Percentiles rank a stretch among this genome's conserved stretches.
Conservation (phyloP, 1,140 invertebrate genomes). For the Zaprionus vittiger region DNA sequence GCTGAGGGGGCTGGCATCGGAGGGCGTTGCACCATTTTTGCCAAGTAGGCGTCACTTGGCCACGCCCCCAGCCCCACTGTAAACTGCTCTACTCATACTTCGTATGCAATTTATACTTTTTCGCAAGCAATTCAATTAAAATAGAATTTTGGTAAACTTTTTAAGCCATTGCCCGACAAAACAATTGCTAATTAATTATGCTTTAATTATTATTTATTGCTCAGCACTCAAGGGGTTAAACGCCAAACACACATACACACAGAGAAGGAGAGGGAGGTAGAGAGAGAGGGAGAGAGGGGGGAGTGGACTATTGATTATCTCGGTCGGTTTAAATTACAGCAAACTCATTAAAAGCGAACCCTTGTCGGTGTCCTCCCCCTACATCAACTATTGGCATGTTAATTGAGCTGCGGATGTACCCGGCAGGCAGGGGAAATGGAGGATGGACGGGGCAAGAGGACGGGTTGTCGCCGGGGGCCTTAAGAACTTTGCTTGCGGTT, state of each 20-base stretch:
- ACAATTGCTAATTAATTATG: conserved; percentile 23
- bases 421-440: not conserved
- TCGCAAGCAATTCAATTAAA: not conserved
- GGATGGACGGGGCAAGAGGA: not conserved
- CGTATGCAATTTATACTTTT: not conserved
- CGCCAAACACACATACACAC: not conserved
- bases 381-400: conserved; percentile 32
- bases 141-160: not conserved
- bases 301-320: conserved; percentile 17
- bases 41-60: not conserved
- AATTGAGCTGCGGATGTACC: conserved; percentile 2
- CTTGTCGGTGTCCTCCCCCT: not conserved
- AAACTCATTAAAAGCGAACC: conserved; percentile 22
- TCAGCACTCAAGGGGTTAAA: conserved; percentile 6
- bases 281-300: not conserved
- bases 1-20: too few relatives aligned
- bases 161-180: not conserved
- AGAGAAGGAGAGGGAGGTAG: too few relatives aligned
- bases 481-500: conserved; percentile 20
- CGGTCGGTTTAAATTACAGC: conserved; percentile 14
- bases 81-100: not conserved
- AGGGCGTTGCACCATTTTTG: not conserved
- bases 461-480: not conserved
- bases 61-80: too few relatives aligned
- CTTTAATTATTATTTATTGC: conserved; percentile 17